Conservation (phyloP, 2,888 invertebrate species). For the Chloromyia formosa region DNA sequence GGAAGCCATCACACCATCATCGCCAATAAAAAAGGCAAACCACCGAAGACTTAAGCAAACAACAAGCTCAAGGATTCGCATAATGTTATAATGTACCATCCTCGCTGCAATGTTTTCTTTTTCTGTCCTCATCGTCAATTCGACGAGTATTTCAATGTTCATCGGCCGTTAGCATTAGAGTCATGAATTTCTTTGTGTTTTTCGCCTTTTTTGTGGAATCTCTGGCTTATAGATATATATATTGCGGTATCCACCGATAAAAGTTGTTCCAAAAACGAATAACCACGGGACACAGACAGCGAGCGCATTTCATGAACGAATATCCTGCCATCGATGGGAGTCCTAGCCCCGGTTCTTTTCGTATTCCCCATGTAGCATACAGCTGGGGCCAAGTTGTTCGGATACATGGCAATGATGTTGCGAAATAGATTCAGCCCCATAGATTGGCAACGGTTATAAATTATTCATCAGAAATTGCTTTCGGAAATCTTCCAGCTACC, state of each 20-base stretch:
- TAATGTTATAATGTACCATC: constrained; percentile 24
- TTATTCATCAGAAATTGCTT: constrained; percentile 44
- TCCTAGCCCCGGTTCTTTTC: no score
- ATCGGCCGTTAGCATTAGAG: constrained; percentile 10
- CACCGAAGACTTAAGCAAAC: constrained; percentile 25
- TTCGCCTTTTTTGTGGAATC: not conserved
- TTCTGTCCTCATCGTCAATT: constrained; percentile 17
- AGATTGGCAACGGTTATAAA: constrained; percentile 42
- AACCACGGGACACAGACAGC: constrained; percentile 9
- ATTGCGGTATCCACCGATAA: not conserved
- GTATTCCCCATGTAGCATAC: no score
- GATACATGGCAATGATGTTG: no score
- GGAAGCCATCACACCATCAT: not conserved
- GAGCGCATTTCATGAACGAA: not conserved
- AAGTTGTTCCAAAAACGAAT: constrained; percentile 4
- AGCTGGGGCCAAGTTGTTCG: no score
- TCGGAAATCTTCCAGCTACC: constrained; percentile 37
- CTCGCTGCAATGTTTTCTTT: not conserved
- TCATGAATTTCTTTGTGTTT: constrained; percentile 29
- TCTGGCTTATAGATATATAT: not conserved
- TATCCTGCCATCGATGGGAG: no score
- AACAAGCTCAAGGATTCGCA: constrained; percentile 37
- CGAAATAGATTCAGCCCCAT: constrained; percentile 34
- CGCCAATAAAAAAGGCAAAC: constrained; percentile 15
- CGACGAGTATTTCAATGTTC: constrained; percentile 5